Conservation (phyloP, 2,888 invertebrate genomes). For the Poecilus cupreus region DNA sequence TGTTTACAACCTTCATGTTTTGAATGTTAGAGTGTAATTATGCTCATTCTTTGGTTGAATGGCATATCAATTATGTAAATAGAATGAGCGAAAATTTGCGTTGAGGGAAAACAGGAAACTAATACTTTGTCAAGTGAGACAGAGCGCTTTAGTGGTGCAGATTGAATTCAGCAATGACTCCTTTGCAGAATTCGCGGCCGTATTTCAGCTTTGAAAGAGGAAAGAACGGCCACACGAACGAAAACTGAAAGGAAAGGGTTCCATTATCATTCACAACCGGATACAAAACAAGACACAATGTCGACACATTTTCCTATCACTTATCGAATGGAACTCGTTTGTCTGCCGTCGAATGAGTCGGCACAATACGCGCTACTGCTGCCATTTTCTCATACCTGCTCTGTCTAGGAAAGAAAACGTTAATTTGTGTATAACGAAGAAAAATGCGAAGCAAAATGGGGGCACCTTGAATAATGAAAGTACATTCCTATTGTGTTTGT, state of each 20-base stretch:
- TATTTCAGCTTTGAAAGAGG: conserved; percentile 15
- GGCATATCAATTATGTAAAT: conserved; percentile 1
- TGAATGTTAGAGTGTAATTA: too few species aligned
- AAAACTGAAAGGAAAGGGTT: conserved; percentile 33
- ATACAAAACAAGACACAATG: conserved; percentile 46
- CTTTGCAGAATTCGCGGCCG: not conserved
- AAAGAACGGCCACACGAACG: conserved; percentile 11
- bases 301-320: conserved; percentile 45
- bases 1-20: too few species aligned
- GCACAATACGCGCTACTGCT: conserved; percentile 14
- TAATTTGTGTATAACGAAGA: conserved; percentile 45
- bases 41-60: too few species aligned
- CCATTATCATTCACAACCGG: conserved; percentile 40
- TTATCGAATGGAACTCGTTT: conserved; percentile 43
- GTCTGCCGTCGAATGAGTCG: conserved; percentile 31
- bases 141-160: not conserved
- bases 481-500: conserved; percentile 54
- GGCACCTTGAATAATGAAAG: conserved; percentile 56
- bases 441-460: conserved; percentile 33
- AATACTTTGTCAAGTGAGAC: conserved; percentile 16
- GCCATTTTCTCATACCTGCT: conserved; percentile 36
- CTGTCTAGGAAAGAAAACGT: conserved; percentile 30
- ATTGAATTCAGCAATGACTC: conserved; percentile 18
- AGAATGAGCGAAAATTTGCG: not conserved
- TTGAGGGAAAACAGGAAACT: conserved; percentile 15